Evolutionary conservation across 2,888 invertebrate genomes (phyloP), one percentile per base, ranked within the genome.

Genomic region (Fragum fragum): DNA sequence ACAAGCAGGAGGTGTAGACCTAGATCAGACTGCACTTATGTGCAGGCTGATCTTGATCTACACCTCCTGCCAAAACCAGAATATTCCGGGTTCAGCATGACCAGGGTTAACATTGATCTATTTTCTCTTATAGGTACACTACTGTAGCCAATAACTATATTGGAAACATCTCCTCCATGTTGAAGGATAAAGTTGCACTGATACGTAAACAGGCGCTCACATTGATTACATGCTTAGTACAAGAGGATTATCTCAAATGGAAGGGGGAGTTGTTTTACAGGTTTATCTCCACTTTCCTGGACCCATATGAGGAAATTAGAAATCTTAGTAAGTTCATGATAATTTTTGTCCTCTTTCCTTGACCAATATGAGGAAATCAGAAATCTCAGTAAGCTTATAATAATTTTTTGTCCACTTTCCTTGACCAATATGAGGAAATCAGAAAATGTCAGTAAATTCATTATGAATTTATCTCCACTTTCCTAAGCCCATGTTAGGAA

Each of bases 161-260:
- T 87, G 95, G 95, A 14, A 95, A 96, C 53, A 96, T 97, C 93
- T 96, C 96, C 88, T 94, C 95, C n/a, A 96, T 97, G 91, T 95
- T 97, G 92, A 95, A 95, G 83, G 95, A 95, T 76, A 92, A 95
- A 0, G 95, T 95, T 84, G 92, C 95, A 0, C 91, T 95, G 61
- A 96, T 97, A 69, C 95, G 97, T n/a, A 96, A 96, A 80, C 96
- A 96, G 73, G 96, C 97, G 16, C 95, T 97, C 53, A 96, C 96
- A 23, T 95, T 96, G 32, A 95, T 97, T 79, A 97, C 97, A 0
- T 95, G 96, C 26, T 95, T 97, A 23, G 95, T 97, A 77, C 96
- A 97, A 87, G 97, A 96, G 89, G 97, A 97, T 72, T 97, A 95
- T 91, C 95, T 97, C 86, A 96, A 97, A 81, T 95, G 97, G 90